These are phyloP conservation scores for Pseudobourletiella spinata DNA, from an alignment of 1,140 invertebrate species.

Conservation along the genomic window DNA sequence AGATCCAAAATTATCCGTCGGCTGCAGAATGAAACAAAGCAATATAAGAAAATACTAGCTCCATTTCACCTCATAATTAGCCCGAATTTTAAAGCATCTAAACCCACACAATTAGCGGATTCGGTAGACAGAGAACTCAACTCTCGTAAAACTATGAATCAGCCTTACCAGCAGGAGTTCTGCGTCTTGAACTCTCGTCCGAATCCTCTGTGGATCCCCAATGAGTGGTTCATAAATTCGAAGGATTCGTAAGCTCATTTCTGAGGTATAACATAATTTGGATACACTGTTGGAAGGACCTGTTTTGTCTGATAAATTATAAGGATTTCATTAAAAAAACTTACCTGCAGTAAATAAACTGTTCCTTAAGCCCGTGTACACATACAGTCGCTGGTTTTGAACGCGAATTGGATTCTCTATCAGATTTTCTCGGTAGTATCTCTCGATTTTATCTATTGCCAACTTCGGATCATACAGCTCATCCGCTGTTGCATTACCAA, in stretches of 20 bases:
- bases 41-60: neutral
- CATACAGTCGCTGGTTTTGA: constrained; percentile 18
- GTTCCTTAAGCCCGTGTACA: constrained; percentile 23
- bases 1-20: neutral
- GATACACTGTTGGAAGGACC: neutral
- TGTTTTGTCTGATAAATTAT: neutral
- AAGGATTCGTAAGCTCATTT: constrained; percentile 22
- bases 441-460: constrained; percentile 17
- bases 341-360: constrained; percentile 15
- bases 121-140: too few species aligned
- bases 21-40: neutral
- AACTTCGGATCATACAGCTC: constrained; percentile 11
- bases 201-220: constrained; percentile 10
- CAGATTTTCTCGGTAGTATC: constrained; percentile 10
- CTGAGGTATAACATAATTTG: constrained; percentile 5
- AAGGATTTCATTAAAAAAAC: neutral
- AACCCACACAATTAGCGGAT: too few species aligned
- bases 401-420: constrained; percentile 26
- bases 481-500: neutral
- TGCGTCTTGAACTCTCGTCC: constrained; percentile 18
- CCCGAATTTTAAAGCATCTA: too few species aligned
- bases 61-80: neutral
- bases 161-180: constrained; percentile 17
- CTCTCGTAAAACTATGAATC: too few species aligned
- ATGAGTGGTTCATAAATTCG: constrained; percentile 22